These are phyloP conservation scores for Empis stercorea DNA, from an alignment of 2,888 invertebrate genomes.

Conservation along the genomic window DNA sequence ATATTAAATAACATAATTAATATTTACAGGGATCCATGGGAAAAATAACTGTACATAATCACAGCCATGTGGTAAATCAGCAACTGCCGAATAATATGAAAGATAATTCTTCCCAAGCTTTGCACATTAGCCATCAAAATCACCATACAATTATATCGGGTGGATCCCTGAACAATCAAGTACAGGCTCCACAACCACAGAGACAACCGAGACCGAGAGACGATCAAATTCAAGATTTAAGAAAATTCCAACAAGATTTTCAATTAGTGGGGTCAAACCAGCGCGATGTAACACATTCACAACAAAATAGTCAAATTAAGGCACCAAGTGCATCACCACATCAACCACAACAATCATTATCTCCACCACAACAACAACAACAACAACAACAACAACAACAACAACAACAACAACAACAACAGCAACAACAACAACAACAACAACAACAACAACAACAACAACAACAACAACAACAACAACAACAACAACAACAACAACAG, in stretches of 20 bases:
- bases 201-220: slow-evolving; percentile 29
- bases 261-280: slow-evolving; percentile 41
- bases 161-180: slow-evolving; percentile 17
- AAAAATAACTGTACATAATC: slow-evolving; percentile 20
- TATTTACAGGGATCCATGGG: slow-evolving; percentile 8
- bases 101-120: neutral
- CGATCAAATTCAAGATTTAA: slow-evolving; percentile 44
- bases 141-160: slow-evolving; percentile 18
- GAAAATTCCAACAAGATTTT: slow-evolving; percentile 70
- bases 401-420: slow-evolving; percentile 15
- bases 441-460: slow-evolving; percentile 1
- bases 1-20: no score
- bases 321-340: slow-evolving; percentile 28
- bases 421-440: slow-evolving; percentile 21
- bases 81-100: slow-evolving; percentile 8
- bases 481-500: slow-evolving; percentile 13
- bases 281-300: slow-evolving; percentile 18
- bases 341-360: slow-evolving; percentile 27
- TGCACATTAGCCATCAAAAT: slow-evolving; percentile 8
- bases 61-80: slow-evolving; percentile 11
- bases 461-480: slow-evolving; percentile 11
- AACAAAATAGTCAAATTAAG: slow-evolving; percentile 16
- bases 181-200: slow-evolving; percentile 22
- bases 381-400: slow-evolving; percentile 14
- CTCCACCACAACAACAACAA: slow-evolving; percentile 22